These are phyloP conservation scores for Saccopteryx leptura DNA, from an alignment of 2,113 vertebrate species.

Conservation along the genomic window DNA sequence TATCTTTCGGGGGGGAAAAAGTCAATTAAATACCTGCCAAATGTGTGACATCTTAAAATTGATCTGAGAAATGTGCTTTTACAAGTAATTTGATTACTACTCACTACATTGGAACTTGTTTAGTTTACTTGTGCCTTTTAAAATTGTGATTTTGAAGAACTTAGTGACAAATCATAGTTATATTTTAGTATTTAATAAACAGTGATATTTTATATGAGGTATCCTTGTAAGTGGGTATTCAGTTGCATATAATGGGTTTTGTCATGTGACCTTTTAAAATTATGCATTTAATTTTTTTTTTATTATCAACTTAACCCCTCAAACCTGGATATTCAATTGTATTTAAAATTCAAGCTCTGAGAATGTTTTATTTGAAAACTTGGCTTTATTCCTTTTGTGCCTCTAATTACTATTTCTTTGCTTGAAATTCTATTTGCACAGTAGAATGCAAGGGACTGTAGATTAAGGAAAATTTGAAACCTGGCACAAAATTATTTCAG, in stretches of 20 bases:
- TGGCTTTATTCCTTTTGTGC: conserved; percentile 34
- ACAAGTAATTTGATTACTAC: conserved; percentile 75
- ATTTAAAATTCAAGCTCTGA: conserved; percentile 78
- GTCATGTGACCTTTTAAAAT: conserved; percentile 82
- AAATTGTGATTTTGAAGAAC: conserved; percentile 84
- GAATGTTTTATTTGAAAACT: conserved; percentile 77
- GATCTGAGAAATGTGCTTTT: conserved; percentile 72
- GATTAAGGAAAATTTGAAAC: conserved; percentile 61
- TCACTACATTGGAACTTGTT: conserved; percentile 78
- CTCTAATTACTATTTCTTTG: conserved; percentile 77
- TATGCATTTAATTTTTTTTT: conserved; percentile 76
- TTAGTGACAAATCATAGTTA: conserved; percentile 81
- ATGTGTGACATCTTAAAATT: conserved; percentile 65
- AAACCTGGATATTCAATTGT: conserved; percentile 66
- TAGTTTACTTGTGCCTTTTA: conserved; percentile 84
- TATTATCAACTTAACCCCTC: conserved; percentile 79
- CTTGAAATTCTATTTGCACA: conserved; percentile 70
- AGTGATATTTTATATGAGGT: conserved; percentile 78
- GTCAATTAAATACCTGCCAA: conserved; percentile 52
- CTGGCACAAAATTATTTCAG: conserved; percentile 41
- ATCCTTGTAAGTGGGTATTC: conserved; percentile 80
- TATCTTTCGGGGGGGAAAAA: conserved; percentile 9
- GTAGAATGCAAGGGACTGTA: conserved; percentile 50
- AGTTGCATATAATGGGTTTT: conserved; percentile 85
- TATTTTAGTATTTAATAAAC: conserved; percentile 79